Conservation (phyloP, 2,113 vertebrate genomes). For the Hypanus sabinus region DNA sequence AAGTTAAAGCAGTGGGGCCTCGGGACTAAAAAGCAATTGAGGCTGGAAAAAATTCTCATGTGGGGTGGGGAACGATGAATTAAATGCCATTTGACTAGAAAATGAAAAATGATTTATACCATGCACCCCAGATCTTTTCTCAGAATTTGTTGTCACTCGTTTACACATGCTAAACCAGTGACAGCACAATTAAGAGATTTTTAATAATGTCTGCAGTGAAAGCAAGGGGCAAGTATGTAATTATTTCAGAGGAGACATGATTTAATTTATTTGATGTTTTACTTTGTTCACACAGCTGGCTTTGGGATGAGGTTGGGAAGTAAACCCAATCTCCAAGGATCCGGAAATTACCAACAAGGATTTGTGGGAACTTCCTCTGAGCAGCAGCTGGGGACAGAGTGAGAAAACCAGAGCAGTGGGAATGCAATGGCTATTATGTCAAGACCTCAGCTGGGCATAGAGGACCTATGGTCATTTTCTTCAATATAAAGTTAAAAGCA, state of each 20-base stretch:
- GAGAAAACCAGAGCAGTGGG: not conserved
- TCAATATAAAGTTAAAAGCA: not conserved
- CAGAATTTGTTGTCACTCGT: not conserved
- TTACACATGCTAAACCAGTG: not conserved
- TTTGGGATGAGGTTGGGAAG: not conserved
- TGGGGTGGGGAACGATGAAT: not conserved
- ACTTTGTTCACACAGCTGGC: not conserved
- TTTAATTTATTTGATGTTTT: not conserved
- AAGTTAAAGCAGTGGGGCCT: not conserved
- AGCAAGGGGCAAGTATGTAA: not conserved
- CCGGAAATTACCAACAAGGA: too few relatives aligned
- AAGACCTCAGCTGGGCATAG: not conserved
- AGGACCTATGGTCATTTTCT: not conserved
- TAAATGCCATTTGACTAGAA: not conserved
- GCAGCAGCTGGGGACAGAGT: not conserved
- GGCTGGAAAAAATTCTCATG: not conserved
- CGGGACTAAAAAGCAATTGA: not conserved
- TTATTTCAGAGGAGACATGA: not conserved
- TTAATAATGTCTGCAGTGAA: not conserved
- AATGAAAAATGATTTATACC: not conserved
- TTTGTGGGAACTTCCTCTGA: not conserved
- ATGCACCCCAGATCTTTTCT: not conserved
- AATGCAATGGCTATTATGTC: not conserved
- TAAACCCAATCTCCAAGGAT: not conserved
- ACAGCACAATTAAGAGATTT: constrained; percentile 21